Conservation (phyloP, 2,113 vertebrate genomes). For the Tyto alba region DNA sequence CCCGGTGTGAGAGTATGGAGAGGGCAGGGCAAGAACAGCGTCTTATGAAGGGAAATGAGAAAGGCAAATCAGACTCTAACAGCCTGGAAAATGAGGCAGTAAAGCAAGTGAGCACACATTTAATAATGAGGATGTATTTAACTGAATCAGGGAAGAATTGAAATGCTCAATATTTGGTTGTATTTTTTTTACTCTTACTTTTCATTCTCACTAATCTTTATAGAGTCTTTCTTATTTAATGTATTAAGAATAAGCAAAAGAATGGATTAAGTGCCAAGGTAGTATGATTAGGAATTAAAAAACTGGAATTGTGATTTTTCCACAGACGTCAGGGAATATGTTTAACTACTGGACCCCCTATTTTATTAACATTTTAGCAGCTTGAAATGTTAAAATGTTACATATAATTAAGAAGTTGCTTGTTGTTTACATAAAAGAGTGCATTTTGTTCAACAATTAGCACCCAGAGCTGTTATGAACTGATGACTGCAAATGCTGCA, state of each 20-base stretch:
- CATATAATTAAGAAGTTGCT: background rate
- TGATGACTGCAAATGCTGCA: background rate
- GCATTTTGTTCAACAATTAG: background rate
- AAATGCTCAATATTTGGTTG: background rate
- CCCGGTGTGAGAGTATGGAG: background rate
- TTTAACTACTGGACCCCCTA: background rate
- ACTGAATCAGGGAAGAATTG: background rate
- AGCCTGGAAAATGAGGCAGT: background rate
- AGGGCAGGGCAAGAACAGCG: background rate
- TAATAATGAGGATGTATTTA: background rate
- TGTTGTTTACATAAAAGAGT: background rate
- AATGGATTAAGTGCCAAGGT: background rate
- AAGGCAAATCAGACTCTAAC: background rate
- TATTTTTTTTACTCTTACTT: background rate
- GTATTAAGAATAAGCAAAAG: background rate
- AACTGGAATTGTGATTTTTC: background rate
- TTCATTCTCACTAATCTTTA: background rate
- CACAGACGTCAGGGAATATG: background rate
- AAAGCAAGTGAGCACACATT: accelerated
- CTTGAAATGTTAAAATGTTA: background rate
- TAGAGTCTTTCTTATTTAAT: background rate
- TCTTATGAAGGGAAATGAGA: background rate
- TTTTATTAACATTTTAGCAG: background rate
- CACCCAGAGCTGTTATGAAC: background rate
- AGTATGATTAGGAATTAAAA: background rate